Evolutionary conservation across 2,888 invertebrate genomes (phyloP).

Genomic region (Pollenia griseotomentosa): DNA sequence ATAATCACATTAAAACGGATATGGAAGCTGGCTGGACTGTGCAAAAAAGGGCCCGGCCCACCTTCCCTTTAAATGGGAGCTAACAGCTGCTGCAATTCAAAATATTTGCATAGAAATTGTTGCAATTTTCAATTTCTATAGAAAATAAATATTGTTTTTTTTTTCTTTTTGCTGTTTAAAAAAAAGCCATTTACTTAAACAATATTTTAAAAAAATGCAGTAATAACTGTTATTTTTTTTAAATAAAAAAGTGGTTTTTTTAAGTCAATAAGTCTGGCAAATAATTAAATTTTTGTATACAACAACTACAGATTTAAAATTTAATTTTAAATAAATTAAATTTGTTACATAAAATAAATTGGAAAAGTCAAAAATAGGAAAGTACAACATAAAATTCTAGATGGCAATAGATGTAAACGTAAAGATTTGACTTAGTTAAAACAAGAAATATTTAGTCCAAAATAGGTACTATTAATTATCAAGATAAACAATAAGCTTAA

Average conservation of each 20-base stretch:
- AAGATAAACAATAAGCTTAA: no score
- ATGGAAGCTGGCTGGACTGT: not conserved
- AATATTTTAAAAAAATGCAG: conserved; percentile 38
- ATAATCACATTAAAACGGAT: conserved; percentile 63
- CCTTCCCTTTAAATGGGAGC: no score
- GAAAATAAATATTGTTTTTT: conserved; percentile 36
- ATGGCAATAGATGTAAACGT: no score
- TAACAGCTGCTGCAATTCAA: conserved; percentile 55
- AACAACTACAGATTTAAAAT: conserved; percentile 20
- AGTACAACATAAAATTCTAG: no score
- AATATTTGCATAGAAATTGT: conserved; percentile 33
- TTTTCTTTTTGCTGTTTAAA: not conserved
- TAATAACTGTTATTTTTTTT: conserved; percentile 20
- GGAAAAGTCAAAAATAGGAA: no score
- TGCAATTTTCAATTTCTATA: conserved; percentile 46
- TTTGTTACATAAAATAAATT: not conserved
- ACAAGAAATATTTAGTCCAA: no score
- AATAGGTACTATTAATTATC: no score
- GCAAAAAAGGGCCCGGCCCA: not conserved
- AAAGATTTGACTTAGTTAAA: no score
- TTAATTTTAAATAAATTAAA: not conserved
- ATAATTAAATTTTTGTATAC: conserved; percentile 50
- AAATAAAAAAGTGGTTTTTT: not conserved
- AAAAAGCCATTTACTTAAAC: conserved; percentile 37
- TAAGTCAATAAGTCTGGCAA: conserved; percentile 63